Base-by-base conservation (phyloP, 2,888 invertebrate genomes). In the Meloe dianella region DNA sequence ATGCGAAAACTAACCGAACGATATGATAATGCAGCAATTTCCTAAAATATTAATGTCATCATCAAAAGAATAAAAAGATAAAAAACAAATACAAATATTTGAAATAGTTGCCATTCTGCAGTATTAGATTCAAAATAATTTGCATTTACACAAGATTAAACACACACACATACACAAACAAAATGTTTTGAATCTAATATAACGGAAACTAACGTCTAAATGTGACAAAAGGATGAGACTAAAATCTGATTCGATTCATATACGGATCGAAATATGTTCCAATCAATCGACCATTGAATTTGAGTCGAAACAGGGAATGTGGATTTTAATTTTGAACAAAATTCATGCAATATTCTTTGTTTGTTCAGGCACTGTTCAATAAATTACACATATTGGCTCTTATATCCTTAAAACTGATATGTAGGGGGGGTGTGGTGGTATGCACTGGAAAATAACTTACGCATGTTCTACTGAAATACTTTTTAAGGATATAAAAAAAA, bases 331-430 rank as follows among this genome's bases (percentile, higher is more conserved):
- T 58, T 59, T 35, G n/a, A 57, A 57, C 30, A 63, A 51, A 51
- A 60, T 64, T 64, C 64, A 64, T 58, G 58, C 63, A 62, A 64
- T 54, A 59, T 64, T 20, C 20, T 47, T 62, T 35, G 41, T 30
- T 65, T 35, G 41, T 30, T 65, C 68, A 68, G 68, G 68, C 68
- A 68, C 68, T 68, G 68, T 62, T 68, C 61, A 64, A 66, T 63
- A 60, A 62, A 35, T 60, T 64, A 64, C 58, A 65, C 60, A 65
- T 30, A 10, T 47, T 30, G 29, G 57, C 35, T 57, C 38, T 61
- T 61, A 65, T 65, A 65, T 65, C 65, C 65, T 65, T 56, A 56
- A 62, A 61, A 62, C 41, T 68, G 68, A 68, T 68, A 68, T 68
- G 68, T 68, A 62, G 64, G 30, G 22, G 35, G 24, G 32, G n/a